Conservation (phyloP, 2,113 vertebrate species). For the Gambusia affinis region DNA sequence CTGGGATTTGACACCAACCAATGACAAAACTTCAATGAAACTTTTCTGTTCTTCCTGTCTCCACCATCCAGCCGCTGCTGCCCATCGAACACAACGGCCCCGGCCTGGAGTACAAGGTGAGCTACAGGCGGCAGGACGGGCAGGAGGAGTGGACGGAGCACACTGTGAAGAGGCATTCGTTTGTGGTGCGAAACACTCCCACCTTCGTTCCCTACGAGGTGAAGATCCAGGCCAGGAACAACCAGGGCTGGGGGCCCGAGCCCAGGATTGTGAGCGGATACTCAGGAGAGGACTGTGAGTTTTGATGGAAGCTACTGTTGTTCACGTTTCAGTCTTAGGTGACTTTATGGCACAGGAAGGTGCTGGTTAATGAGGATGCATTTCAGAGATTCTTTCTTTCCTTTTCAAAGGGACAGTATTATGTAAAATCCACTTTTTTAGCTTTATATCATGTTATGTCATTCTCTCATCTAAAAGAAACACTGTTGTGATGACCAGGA, state of each 20-base stretch:
- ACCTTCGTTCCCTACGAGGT: conserved; percentile 94
- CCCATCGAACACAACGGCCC: conserved; percentile 89
- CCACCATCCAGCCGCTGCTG: conserved; percentile 82
- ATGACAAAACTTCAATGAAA: conserved; percentile 10
- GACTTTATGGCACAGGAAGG: background rate
- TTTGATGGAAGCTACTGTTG: background rate
- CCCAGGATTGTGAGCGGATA: conserved; percentile 84
- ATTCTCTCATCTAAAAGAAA: no score
- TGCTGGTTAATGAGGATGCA: background rate
- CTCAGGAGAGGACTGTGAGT: conserved; percentile 95
- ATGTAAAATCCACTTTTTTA: no score
- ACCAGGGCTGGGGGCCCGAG: conserved; percentile 86
- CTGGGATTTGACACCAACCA: conserved; percentile 31
- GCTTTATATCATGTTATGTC: no score
- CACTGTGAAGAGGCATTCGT: conserved; percentile 86
- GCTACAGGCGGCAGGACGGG: conserved; percentile 84
- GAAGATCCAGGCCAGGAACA: conserved; percentile 90
- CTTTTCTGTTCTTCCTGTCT: conserved; percentile 6
- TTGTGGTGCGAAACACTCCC: conserved; percentile 86
- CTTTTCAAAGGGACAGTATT: background rate
- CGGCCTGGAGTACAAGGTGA: conserved; percentile 91
- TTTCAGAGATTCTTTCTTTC: background rate
- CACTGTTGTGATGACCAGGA: no score
- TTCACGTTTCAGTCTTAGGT: background rate
- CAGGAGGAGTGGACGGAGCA: conserved; percentile 87